Conservation (phyloP, 2,888 invertebrate genomes). For the Pseudoips prasinana region DNA sequence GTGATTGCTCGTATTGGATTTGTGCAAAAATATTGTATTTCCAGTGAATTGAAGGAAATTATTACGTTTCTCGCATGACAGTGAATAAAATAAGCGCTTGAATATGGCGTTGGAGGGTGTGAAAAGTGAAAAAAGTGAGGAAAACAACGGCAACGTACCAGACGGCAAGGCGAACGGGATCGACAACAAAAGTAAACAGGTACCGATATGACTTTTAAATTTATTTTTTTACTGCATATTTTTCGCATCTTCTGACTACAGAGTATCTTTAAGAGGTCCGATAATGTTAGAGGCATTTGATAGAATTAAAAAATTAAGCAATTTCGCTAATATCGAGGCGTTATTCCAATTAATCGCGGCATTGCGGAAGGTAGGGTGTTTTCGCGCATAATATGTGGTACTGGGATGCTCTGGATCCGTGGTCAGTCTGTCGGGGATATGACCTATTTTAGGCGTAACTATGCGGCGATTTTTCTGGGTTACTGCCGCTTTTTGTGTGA, state of each 20-base stretch:
- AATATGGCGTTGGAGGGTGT: constrained; percentile 81
- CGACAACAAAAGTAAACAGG: constrained; percentile 83
- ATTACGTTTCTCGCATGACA: constrained; percentile 67
- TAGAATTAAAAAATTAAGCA: no score
- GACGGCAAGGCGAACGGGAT: constrained; percentile 80
- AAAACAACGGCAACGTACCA: constrained; percentile 76
- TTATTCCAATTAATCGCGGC: constrained; percentile 20
- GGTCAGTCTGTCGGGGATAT: constrained; percentile 59
- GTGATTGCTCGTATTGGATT: constrained; percentile 68
- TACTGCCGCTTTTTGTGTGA: constrained; percentile 32
- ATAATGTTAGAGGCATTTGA: neutral
- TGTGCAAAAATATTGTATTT: constrained; percentile 57
- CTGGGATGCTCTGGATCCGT: constrained; percentile 53
- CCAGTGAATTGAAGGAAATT: constrained; percentile 56
- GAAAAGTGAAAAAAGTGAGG: constrained; percentile 79
- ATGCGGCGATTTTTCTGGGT: constrained; percentile 44
- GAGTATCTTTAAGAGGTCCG: constrained; percentile 7
- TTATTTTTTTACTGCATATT: constrained; percentile 39
- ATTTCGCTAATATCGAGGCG: constrained; percentile 9
- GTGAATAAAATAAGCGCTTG: constrained; percentile 69
- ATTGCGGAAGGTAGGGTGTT: constrained; percentile 38
- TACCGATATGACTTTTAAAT: constrained; percentile 52
- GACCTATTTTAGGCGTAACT: constrained; percentile 68
- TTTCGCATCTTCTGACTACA: constrained; percentile 20
- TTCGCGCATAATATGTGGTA: constrained; percentile 60